These are phyloP conservation scores for Calliphora vomitoria DNA, from an alignment of 2,888 invertebrate genomes.

Conservation along the genomic window DNA sequence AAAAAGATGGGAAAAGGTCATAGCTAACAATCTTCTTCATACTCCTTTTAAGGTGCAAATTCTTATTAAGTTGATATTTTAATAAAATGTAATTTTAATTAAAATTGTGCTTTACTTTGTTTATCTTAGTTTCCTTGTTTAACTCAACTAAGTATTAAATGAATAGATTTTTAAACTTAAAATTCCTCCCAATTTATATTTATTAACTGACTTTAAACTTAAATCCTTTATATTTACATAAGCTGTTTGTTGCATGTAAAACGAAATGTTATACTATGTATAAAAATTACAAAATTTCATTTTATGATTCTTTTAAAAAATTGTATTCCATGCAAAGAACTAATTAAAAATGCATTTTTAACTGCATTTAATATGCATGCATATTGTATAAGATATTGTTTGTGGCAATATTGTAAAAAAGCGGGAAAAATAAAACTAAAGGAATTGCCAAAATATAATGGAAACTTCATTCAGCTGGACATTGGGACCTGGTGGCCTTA, in stretches of 20 bases:
- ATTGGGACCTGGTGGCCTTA: slow-evolving; percentile 40
- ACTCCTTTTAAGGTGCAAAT: too few species aligned
- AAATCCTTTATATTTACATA: slow-evolving; percentile 27
- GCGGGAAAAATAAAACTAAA: slow-evolving; percentile 52
- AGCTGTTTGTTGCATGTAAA: slow-evolving; percentile 26
- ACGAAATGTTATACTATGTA: background rate
- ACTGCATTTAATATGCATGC: slow-evolving; percentile 72
- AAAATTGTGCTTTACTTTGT: too few species aligned
- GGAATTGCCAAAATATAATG: slow-evolving; percentile 40
- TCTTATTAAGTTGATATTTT: background rate
- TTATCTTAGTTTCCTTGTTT: too few species aligned
- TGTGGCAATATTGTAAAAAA: slow-evolving; percentile 2
- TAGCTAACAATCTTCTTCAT: too few species aligned
- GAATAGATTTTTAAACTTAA: background rate
- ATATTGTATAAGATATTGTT: slow-evolving; percentile 68
- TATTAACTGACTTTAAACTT: background rate
- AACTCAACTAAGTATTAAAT: background rate
- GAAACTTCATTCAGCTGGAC: slow-evolving; percentile 38
- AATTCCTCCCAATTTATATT: background rate
- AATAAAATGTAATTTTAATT: background rate
- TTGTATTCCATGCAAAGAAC: slow-evolving; percentile 55
- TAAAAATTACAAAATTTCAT: slow-evolving; percentile 2
- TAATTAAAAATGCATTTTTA: slow-evolving; percentile 73
- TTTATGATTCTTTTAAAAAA: slow-evolving; percentile 46
- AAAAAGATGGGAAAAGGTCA: too few species aligned